A percentile compares a stretch with the other conserved stretches of the same genome.
These are phyloP conservation scores for Lethenteron reissneri DNA, from an alignment of 2,113 vertebrate species.

Conservation along the genomic window DNA sequence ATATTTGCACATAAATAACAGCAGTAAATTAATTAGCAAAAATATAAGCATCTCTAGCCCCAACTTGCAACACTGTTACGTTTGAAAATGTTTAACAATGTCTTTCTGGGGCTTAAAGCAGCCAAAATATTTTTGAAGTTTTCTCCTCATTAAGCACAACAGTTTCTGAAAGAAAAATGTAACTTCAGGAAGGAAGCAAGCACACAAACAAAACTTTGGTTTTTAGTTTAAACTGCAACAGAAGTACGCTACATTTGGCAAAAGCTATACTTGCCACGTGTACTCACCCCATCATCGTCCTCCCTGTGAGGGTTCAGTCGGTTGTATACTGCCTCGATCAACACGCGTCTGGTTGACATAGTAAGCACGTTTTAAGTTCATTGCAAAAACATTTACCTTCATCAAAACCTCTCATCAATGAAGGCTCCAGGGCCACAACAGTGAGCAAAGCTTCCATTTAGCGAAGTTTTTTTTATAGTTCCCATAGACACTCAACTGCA, in stretches of 20 bases:
- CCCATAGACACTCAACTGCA: no score
- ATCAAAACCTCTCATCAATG: not conserved
- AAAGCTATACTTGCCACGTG: constrained; percentile 7
- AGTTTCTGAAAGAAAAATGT: constrained; percentile 8
- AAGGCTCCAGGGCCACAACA: not conserved
- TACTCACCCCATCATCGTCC: constrained; percentile 81
- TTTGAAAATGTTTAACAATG: no score
- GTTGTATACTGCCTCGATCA: constrained; percentile 93
- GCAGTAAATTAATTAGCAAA: no score
- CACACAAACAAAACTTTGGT: constrained; percentile 10
- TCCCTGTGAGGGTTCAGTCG: constrained; percentile 86
- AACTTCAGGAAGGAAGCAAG: constrained; percentile 16
- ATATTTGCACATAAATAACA: no score
- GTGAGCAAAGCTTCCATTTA: not conserved
- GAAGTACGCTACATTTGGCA: constrained; percentile 11
- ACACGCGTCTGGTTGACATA: constrained; percentile 43
- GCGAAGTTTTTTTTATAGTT: no score
- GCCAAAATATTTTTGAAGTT: no score
- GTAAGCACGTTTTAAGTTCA: constrained; percentile 10
- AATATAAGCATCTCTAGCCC: no score
- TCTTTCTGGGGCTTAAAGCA: no score
- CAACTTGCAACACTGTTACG: no score
- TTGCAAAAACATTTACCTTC: constrained; percentile 9
- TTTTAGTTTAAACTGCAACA: not conserved
- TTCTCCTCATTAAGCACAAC: not conserved